These are phyloP conservation scores for Potamarius usumacintae DNA, from an alignment of 2,113 vertebrate genomes.

Conservation along the genomic window DNA sequence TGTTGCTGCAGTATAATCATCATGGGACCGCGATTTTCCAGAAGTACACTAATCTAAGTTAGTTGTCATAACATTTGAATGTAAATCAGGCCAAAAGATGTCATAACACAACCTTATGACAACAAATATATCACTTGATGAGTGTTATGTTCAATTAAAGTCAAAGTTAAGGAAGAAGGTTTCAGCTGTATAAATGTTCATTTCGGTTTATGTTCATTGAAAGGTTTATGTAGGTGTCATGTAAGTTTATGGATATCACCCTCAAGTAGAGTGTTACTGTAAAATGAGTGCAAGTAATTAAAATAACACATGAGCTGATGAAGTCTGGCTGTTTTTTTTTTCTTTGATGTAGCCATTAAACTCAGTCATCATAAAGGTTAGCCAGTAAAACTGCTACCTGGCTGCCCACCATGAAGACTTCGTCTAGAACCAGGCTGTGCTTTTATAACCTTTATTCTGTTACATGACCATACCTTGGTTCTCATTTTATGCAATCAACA, in stretches of 20 bases:
- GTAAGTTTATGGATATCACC: neutral
- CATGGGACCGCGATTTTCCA: neutral
- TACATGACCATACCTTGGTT: neutral
- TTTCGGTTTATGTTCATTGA: neutral
- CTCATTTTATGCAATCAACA: neutral
- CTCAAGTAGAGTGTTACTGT: neutral
- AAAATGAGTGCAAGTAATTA: neutral
- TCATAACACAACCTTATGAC: neutral
- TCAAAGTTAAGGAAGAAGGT: neutral
- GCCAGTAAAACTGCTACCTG: constrained; percentile 34
- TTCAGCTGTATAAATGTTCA: neutral
- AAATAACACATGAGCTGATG: constrained; percentile 30
- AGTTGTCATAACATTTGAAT: neutral
- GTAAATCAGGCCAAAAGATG: neutral
- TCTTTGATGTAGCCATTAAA: constrained; percentile 31
- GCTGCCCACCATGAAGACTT: constrained; percentile 25
- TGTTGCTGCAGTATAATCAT: neutral
- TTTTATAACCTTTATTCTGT: neutral
- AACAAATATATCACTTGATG: neutral
- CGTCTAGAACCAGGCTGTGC: neutral
- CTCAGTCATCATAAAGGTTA: constrained; percentile 28
- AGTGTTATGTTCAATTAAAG: neutral
- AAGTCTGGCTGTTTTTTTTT: neutral
- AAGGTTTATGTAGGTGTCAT: neutral
- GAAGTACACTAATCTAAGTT: neutral